These are phyloP conservation scores for Otolemur crassicaudatus DNA, from an alignment of 2,797 vertebrate species.

Conservation along the genomic window DNA sequence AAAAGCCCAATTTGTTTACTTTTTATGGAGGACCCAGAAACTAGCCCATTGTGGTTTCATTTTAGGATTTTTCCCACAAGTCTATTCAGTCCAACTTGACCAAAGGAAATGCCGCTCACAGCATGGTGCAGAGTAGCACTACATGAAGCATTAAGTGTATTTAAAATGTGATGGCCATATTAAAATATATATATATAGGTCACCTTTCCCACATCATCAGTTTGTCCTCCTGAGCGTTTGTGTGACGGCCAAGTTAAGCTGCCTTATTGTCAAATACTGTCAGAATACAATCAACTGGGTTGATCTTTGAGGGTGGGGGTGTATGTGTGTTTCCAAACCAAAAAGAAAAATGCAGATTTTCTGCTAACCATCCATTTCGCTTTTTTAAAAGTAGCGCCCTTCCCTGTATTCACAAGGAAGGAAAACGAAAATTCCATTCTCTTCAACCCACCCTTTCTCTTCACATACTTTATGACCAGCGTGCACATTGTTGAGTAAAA, in stretches of 20 bases:
- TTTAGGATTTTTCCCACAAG: slow-evolving; percentile 69
- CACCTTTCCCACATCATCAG: not conserved
- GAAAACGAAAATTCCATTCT: not conserved
- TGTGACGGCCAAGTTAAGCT: not conserved
- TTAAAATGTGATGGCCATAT: not conserved
- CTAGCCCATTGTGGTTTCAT: slow-evolving; percentile 44
- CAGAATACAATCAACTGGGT: not conserved
- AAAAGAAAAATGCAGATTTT: slow-evolving; percentile 13
- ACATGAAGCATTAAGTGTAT: not conserved
- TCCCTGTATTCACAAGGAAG: slow-evolving; percentile 29
- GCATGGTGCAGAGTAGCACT: not conserved
- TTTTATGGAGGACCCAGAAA: slow-evolving; percentile 58
- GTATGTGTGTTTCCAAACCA: not conserved
- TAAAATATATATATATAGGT: not conserved
- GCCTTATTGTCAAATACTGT: not conserved
- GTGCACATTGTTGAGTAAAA: not conserved
- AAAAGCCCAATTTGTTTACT: slow-evolving; percentile 49
- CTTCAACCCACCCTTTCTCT: not conserved
- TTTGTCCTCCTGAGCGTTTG: not conserved
- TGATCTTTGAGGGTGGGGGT: not conserved
- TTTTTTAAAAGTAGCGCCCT: not conserved
- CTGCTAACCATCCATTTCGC: not conserved
- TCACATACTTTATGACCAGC: not conserved
- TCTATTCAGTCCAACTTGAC: slow-evolving; percentile 62
- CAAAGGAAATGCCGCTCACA: slow-evolving; percentile 14